Evolutionary conservation across 1,140 invertebrate species (phyloP).

Genomic region (Sminthurides bifidus): DNA sequence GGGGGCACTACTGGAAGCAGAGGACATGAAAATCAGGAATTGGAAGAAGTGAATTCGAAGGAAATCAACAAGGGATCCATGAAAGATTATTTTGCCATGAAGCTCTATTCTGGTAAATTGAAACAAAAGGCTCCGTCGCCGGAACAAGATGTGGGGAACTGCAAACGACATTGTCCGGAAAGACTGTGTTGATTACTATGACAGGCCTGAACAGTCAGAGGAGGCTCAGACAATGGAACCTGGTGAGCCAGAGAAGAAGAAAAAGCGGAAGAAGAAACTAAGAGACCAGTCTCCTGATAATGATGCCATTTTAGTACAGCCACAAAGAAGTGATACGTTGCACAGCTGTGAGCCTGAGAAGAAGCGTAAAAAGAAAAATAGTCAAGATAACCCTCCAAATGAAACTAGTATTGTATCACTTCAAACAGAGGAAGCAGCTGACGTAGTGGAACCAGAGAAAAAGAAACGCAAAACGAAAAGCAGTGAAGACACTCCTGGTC

Average conservation of each 20-base stretch:
- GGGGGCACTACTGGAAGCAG: not conserved
- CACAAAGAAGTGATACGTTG: no score
- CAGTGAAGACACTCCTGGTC: no score
- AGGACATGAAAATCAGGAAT: not conserved
- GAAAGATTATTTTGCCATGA: conserved; percentile 8
- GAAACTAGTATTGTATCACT: not conserved
- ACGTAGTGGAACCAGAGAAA: not conserved
- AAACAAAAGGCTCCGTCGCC: not conserved
- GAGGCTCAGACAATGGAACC: not conserved
- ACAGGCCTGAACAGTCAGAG: not conserved
- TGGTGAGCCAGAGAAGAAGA: not conserved
- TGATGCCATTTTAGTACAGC: no score
- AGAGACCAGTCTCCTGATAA: not conserved
- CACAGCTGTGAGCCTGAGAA: no score
- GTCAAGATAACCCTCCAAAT: not conserved
- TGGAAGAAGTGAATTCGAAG: not conserved
- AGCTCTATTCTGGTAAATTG: no score
- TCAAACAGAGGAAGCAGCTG: not conserved
- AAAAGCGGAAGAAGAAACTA: conserved; percentile 8
- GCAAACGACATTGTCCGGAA: not conserved
- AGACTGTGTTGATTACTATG: not conserved
- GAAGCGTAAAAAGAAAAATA: no score
- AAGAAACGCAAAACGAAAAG: conserved; percentile 4
- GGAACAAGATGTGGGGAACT: not conserved
- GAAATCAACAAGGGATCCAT: conserved; percentile 4